Conservation (phyloP, 2,888 invertebrate genomes). For the Athalia circularis region DNA sequence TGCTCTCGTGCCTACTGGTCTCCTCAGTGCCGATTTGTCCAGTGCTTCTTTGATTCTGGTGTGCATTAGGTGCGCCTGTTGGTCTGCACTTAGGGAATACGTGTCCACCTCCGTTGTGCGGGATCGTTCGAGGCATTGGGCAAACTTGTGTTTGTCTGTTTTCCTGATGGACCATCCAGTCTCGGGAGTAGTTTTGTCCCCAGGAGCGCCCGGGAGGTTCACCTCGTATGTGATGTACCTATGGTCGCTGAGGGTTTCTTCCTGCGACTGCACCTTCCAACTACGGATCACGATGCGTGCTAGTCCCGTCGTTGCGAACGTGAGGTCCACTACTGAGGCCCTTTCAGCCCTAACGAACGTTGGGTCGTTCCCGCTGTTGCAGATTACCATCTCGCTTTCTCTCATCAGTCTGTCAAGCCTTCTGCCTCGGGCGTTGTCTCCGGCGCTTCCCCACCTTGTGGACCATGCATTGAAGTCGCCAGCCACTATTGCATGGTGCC, state of each 20-base stretch:
- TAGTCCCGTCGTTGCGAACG: not conserved
- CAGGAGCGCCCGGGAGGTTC: not conserved
- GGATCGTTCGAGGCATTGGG: not conserved
- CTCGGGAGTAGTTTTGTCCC: not conserved
- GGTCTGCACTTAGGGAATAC: not conserved
- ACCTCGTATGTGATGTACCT: not conserved
- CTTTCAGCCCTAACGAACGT: not conserved
- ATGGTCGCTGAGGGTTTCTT: conserved; percentile 16
- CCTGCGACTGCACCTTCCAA: not conserved
- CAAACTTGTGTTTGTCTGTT: not conserved
- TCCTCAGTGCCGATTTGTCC: not conserved
- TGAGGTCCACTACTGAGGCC: not conserved
- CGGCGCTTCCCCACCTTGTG: not conserved
- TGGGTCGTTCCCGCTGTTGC: not conserved
- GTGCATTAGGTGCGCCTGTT: not conserved
- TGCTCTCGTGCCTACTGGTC: no score
- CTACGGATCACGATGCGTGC: not conserved
- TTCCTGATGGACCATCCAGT: not conserved
- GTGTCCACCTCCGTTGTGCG: not conserved
- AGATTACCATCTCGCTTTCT: not conserved
- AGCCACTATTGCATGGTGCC: not conserved
- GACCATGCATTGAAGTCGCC: conserved; percentile 13
- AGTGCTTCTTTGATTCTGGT: not conserved
- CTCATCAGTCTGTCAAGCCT: not conserved
- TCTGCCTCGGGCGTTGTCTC: not conserved